phyloP scores from a whole-genome alignment of 23 tunicate species.

The Aplidium turbinatum region DNA sequence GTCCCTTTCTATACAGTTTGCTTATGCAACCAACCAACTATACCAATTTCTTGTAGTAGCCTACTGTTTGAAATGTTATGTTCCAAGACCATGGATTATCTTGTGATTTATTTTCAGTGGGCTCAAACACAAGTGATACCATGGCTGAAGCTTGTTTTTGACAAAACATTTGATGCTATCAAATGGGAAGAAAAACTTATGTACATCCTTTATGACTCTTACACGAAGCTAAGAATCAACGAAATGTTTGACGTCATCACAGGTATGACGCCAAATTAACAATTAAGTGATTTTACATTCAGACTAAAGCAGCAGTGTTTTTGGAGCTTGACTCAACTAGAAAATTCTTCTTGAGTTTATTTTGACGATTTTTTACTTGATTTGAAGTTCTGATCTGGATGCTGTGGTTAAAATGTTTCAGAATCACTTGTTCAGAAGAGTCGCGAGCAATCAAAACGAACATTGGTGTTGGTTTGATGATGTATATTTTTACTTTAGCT shows the following conservation, averaged over 20 bases:
- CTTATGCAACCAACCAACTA: too few relatives aligned
- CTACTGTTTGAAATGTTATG: neutral
- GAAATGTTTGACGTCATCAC: slow-evolving; percentile 86
- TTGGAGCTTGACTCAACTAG: neutral
- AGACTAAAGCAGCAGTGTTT: neutral
- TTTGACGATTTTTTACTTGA: too few relatives aligned
- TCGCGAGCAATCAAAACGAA: too few relatives aligned
- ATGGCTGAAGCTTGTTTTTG: slow-evolving; percentile 56
- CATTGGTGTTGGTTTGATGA: too few relatives aligned
- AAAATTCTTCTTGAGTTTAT: too few relatives aligned
- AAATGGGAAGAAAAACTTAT: slow-evolving; percentile 60
- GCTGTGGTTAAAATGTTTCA: too few relatives aligned
- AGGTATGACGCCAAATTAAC: slow-evolving; percentile 29
- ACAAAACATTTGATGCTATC: neutral
- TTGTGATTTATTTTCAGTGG: slow-evolving; percentile 48
- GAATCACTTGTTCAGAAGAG: too few relatives aligned
- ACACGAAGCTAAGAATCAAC: slow-evolving; percentile 74
- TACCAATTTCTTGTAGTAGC: neutral
- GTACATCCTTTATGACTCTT: slow-evolving; percentile 60
- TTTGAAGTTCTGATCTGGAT: too few relatives aligned
- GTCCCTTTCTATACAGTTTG: too few relatives aligned
- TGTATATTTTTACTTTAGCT: too few relatives aligned
- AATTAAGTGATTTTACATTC: neutral
- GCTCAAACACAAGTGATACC: slow-evolving; percentile 50
- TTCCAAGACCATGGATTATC: neutral